Evolutionary conservation across 2,797 vertebrate species (phyloP).

Genomic region (Cygnus olor): DNA sequence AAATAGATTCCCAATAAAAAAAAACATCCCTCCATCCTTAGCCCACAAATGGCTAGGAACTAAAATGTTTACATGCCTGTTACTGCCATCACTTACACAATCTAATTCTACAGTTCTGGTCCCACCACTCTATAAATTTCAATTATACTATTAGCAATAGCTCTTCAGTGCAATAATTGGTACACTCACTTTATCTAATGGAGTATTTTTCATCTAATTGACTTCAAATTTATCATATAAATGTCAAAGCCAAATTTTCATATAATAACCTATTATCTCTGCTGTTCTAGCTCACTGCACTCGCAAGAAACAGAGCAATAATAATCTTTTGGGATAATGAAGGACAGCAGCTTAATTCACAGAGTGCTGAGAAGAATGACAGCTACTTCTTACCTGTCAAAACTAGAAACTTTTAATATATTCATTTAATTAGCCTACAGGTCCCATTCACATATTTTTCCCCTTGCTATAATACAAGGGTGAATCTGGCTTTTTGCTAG

Average conservation of each 20-base stretch:
- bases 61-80: slow-evolving; percentile 62
- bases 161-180: slow-evolving; percentile 77
- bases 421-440: slow-evolving; percentile 48
- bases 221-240: slow-evolving; percentile 82
- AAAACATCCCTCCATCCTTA: neutral
- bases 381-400: slow-evolving; percentile 58
- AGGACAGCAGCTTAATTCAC: slow-evolving; percentile 71
- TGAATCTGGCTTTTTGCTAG: neutral
- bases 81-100: slow-evolving; percentile 34
- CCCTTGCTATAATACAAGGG: neutral
- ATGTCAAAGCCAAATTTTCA: slow-evolving; percentile 81
- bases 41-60: slow-evolving; percentile 28
- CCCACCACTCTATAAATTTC: slow-evolving; percentile 77
- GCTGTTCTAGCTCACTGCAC: slow-evolving; percentile 78
- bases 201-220: slow-evolving; percentile 83
- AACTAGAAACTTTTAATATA: slow-evolving; percentile 61
- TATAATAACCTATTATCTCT: slow-evolving; percentile 83
- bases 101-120: slow-evolving; percentile 54
- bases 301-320: slow-evolving; percentile 68
- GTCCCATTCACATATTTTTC: slow-evolving; percentile 4
- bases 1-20: slow-evolving; percentile 11
- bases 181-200: slow-evolving; percentile 80
- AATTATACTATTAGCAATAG: slow-evolving; percentile 79
- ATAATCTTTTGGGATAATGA: slow-evolving; percentile 70
- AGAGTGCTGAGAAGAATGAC: slow-evolving; percentile 35